Base-by-base conservation (phyloP, 1,140 invertebrate species). In the Eueides isabella region DNA sequence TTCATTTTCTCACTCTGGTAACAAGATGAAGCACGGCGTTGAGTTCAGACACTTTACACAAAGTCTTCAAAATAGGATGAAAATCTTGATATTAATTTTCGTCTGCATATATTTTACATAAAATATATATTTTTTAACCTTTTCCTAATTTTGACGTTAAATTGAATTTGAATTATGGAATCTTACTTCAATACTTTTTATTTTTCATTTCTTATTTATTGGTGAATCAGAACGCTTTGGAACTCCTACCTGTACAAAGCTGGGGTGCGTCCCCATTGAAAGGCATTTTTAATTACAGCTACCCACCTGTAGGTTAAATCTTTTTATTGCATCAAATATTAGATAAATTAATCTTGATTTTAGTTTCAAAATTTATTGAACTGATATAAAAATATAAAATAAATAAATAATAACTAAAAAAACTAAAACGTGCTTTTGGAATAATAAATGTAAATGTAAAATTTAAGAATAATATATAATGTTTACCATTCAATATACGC, bases 221-320 rank as follows among this genome's bases (percentile, higher is more conserved):
- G 19, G 23, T 7, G 19, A 55, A 55, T 55, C 41, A 2, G 6
- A 44, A 44, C 5, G 48, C 48, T 55, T 55, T n/a, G 19, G 26
- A 55, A 23, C n/a, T 44, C 48, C 2, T 55, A 26, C 48, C 48
- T 55, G 48, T 19, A 55, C 48, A 23, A 55, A 23, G 48, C 19
- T 11, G 6, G 48, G 48, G 23, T 55, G 48, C 19, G 48, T 55
- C 48, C 48, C 48, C 26, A 55, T 55, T 55, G 19, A 55, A 55
- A 55, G 48, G 48, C 48, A 55, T 55, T 55, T 55, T 55, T 55
- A 55, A 55, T 55, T 55, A 55, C 48, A 55, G 48, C 35, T 7
- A 55, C 23, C 48, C 5, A 55, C 48, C 23, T 55, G 48, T 23
- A n/a, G n/a, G 6, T 55, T 55, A n/a, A n/a, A 55, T 55, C 23